Conservation (phyloP, 2,888 invertebrate species). For the Lydus trimaculatus region DNA sequence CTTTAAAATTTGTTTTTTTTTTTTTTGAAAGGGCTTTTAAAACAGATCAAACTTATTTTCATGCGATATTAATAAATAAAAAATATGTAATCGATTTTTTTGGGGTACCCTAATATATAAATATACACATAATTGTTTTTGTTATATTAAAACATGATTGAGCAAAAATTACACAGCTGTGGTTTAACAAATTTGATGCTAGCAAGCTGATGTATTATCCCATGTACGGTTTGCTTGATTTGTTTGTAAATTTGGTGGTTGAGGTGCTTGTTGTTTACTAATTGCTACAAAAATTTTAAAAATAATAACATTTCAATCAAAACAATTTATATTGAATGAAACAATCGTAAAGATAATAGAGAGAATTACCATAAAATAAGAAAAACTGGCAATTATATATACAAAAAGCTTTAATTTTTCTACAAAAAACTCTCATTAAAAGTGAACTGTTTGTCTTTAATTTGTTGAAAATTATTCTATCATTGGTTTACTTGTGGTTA, state of each 20-base stretch:
- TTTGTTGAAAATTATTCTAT: too few relatives aligned
- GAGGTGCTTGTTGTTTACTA: conserved; percentile 69
- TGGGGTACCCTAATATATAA: too few relatives aligned
- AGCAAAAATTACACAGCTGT: background rate
- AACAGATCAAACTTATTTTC: too few relatives aligned
- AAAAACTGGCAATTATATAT: background rate
- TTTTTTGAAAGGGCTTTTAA: too few relatives aligned
- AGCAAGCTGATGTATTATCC: conserved; percentile 62
- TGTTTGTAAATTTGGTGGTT: conserved; percentile 66
- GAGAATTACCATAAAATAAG: background rate
- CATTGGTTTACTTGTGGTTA: too few relatives aligned
- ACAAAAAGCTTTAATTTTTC: background rate
- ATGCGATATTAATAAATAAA: too few relatives aligned
- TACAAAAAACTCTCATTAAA: background rate
- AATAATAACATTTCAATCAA: background rate
- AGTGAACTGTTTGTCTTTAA: too few relatives aligned
- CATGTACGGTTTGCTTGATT: conserved; percentile 63
- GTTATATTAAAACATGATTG: background rate
- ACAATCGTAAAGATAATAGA: background rate
- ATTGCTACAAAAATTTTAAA: conserved; percentile 51
- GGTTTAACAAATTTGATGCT: conserved; percentile 43
- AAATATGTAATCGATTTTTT: too few relatives aligned
- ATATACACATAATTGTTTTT: too few relatives aligned
- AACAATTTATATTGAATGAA: background rate
- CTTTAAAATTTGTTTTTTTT: too few relatives aligned